Base-by-base conservation (phyloP, 1,140 invertebrate species). In the Campoletis sonorensis region DNA sequence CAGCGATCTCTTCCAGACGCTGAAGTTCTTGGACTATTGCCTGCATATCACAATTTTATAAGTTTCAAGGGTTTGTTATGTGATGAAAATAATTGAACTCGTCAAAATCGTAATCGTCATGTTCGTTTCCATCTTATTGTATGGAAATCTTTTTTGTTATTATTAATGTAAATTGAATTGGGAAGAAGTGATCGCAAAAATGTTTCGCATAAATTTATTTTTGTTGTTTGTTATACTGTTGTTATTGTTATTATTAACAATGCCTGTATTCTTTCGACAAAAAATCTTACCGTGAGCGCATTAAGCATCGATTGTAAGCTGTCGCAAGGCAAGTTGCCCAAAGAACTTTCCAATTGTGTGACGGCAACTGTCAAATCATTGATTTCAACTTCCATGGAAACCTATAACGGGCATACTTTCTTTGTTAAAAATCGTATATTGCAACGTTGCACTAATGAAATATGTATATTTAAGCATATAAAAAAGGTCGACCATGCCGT, bases 281-380 rank as follows among this genome's bases (percentile, higher is more conserved):
- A 23, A 26, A 82, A 76, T 92, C 94, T 95, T 92, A 96, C 96
- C 94, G 92, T 92, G 30, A 96, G 91, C 84, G 94, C 94, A 68
- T 93, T 90, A 70, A 95, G 93, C 94, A 96, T 96, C 51, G 93
- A 92, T 75, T 94, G 92, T 79, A 96, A 93, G 89, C 93, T 95
- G 87, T 95, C 94, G 76, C 93, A 92, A n/a, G 95, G 95, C 80
- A 96, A 92, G 86, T 94, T 92, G 33, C 92, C 92, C 82, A 96
- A 93, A 82, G 93, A 93, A 81, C 93, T 92, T 92, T 96, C 95
- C 73, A 95, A 93, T 83, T 92, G 92, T 82, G 92, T 93, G 40
- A 96, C 91, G 85, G 94, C 94, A 87, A 93, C 90, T 82, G 94
- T 93, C 83, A 96, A 92, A 88, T 93, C 93, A 86, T 94, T 93